A percentile compares a stretch with the other conserved stretches of the same genome.
Evolutionary conservation across 2,797 vertebrate species (phyloP).

Genomic region (Scarus forsteni): DNA sequence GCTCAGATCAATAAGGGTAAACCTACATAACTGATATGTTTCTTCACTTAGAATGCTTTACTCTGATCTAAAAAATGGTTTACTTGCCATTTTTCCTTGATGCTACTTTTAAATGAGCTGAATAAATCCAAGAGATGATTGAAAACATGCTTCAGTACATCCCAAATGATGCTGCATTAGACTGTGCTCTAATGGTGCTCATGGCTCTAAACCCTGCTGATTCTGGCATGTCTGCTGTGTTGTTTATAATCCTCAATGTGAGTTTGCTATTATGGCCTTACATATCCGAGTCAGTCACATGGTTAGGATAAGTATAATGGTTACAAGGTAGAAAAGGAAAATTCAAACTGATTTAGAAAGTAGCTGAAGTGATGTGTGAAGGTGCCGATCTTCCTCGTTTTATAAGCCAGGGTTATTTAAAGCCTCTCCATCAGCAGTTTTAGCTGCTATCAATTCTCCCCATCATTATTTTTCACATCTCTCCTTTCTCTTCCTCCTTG

Average conservation of each 20-base stretch:
- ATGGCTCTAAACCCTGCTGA: slow-evolving; percentile 32
- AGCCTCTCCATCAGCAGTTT: slow-evolving; percentile 28
- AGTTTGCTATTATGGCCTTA: slow-evolving; percentile 37
- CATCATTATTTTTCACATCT: slow-evolving; percentile 1
- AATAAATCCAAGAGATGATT: neutral
- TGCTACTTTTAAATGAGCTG: neutral
- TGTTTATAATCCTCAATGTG: slow-evolving; percentile 28
- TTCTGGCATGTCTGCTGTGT: slow-evolving; percentile 8
- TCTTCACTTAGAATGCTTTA: neutral
- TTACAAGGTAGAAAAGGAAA: slow-evolving; percentile 42
- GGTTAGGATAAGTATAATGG: slow-evolving; percentile 54
- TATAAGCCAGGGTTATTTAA: slow-evolving; percentile 15
- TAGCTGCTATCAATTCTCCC: slow-evolving; percentile 25
- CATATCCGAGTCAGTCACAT: slow-evolving; percentile 45
- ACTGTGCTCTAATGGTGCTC: slow-evolving; percentile 4
- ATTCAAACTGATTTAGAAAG: slow-evolving; percentile 51
- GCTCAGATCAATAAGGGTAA: neutral
- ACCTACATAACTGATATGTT: neutral
- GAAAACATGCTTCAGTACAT: neutral
- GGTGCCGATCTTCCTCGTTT: slow-evolving; percentile 41
- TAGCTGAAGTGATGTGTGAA: slow-evolving; percentile 35
- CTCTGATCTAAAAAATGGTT: neutral
- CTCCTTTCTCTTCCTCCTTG: slow-evolving; percentile 4
- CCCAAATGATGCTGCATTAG: slow-evolving; percentile 1
- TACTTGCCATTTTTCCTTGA: neutral